These are phyloP conservation scores for Pycnomerus fuliginosus DNA, from an alignment of 2,888 invertebrate species.

Conservation along the genomic window DNA sequence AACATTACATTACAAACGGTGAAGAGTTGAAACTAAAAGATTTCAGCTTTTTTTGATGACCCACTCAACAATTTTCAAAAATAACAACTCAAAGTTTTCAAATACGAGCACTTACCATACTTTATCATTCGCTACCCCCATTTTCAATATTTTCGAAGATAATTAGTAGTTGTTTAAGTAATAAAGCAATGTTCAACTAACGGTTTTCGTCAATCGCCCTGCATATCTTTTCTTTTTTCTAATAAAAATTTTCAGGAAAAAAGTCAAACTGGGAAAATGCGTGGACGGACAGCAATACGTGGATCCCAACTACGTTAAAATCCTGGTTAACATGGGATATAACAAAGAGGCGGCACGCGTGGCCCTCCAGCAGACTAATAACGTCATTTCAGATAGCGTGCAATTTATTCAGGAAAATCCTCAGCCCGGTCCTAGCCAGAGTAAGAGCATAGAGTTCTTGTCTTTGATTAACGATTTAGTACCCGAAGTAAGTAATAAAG, in stretches of 20 bases:
- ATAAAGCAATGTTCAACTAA: slow-evolving; percentile 8
- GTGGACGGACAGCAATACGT: slow-evolving; percentile 60
- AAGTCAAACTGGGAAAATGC: slow-evolving; percentile 60
- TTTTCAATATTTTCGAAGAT: too few relatives aligned
- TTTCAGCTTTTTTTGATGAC: too few relatives aligned
- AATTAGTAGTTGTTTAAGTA: slow-evolving; percentile 2
- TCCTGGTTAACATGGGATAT: slow-evolving; percentile 70
- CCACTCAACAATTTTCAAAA: too few relatives aligned
- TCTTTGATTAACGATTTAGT: slow-evolving; percentile 45
- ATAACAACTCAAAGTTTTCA: too few relatives aligned
- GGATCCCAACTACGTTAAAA: slow-evolving; percentile 54
- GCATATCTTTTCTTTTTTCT: slow-evolving; percentile 6
- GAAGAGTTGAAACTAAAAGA: too few relatives aligned
- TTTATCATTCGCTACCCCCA: too few relatives aligned
- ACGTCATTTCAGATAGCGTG: slow-evolving; percentile 68
- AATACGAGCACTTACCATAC: too few relatives aligned
- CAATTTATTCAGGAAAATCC: slow-evolving; percentile 64
- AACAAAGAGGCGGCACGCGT: slow-evolving; percentile 57
- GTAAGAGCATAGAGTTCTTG: slow-evolving; percentile 45
- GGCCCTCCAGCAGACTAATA: slow-evolving; percentile 67
- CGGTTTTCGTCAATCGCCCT: too few relatives aligned
- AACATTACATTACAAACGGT: too few relatives aligned
- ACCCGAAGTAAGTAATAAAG: slow-evolving; percentile 40
- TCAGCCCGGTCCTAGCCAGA: slow-evolving; percentile 49
- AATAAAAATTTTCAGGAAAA: slow-evolving; percentile 53